phyloP scores from a whole-genome alignment of 2,797 vertebrate species.

The Brachymystax lenok region DNA sequence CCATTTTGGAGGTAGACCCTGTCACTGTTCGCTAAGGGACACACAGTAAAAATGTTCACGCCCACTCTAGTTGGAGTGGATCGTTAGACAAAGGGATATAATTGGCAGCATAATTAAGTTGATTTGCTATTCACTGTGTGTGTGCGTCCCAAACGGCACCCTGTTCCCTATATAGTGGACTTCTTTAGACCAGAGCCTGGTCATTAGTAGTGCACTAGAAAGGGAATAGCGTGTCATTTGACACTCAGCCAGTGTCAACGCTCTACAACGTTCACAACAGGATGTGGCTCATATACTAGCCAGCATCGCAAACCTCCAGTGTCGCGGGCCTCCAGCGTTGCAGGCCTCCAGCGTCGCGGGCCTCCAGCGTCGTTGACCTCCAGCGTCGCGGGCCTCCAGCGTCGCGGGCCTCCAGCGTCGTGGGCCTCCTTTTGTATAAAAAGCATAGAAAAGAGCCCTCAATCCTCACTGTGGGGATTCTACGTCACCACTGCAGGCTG shows the following conservation, averaged over 20 bases:
- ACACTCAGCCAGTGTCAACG: conserved; percentile 5
- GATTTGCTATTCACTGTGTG: neutral
- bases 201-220: neutral
- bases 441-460: conserved; percentile 3
- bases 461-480: conserved; percentile 17
- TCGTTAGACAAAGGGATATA: neutral
- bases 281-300: conserved; percentile 4
- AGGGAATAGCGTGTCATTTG: neutral
- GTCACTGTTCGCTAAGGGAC: neutral
- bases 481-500: conserved; percentile 12
- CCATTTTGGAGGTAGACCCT: neutral
- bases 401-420: no score
- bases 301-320: neutral
- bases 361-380: no score
- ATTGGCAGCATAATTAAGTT: neutral
- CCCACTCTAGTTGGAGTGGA: neutral
- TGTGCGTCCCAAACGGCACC: neutral
- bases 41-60: neutral
- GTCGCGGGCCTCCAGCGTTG: no score
- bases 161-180: neutral
- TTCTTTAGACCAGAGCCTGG: neutral
- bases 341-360: no score
- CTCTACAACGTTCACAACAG: conserved; percentile 4
- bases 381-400: no score
- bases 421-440: conserved; percentile 8